phyloP scores from a whole-genome alignment of 2,797 vertebrate genomes.

The Alcedo atthis region DNA sequence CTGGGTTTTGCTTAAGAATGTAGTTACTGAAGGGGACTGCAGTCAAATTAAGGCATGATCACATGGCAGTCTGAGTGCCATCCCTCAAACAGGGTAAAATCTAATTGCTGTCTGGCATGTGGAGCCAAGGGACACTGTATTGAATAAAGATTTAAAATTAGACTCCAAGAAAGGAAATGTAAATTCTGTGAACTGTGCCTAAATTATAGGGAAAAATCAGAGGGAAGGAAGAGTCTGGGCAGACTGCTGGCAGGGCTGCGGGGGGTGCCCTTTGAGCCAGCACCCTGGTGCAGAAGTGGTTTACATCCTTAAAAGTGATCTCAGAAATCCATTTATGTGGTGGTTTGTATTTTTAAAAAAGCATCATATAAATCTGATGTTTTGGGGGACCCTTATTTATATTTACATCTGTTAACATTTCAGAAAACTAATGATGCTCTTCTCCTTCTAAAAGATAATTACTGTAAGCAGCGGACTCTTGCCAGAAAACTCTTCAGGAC shows the following conservation, averaged over 20 bases:
- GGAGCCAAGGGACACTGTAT: neutral
- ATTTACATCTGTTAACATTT: neutral
- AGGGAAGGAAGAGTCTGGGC: neutral
- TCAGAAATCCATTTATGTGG: neutral
- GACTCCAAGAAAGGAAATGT: neutral
- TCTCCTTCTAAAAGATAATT: slow-evolving; percentile 21
- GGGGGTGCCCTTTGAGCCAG: neutral
- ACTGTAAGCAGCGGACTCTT: neutral
- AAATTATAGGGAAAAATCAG: neutral
- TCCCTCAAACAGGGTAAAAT: neutral
- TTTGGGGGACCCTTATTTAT: neutral
- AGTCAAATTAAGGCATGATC: neutral
- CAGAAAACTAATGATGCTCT: neutral
- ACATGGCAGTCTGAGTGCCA: neutral
- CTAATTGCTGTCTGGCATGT: neutral
- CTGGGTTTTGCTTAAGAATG: neutral
- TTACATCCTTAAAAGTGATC: neutral
- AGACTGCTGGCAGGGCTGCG: neutral
- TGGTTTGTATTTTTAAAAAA: neutral
- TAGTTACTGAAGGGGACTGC: neutral
- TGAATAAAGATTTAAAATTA: slow-evolving; percentile 23
- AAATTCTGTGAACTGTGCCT: neutral
- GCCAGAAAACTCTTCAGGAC: neutral
- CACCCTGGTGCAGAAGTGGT: neutral
- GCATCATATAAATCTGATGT: neutral